Evolutionary conservation across 2,113 vertebrate genomes (phyloP).

Genomic region (Porphyrio hochstetteri): DNA sequence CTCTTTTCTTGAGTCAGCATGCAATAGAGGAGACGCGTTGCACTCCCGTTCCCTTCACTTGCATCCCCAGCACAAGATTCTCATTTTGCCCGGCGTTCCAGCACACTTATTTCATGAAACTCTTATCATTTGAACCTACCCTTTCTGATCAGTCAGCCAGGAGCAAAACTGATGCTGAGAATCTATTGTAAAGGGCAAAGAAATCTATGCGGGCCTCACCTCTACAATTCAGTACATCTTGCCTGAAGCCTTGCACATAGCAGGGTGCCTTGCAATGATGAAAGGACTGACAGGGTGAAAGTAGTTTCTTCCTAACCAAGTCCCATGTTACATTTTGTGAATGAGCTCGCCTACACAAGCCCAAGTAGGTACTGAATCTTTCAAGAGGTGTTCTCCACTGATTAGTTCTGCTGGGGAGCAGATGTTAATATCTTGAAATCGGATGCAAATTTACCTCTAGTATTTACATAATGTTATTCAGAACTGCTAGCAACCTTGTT

Average conservation of each 20-base stretch:
- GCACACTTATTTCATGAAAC: constrained; percentile 55
- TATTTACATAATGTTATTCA: neutral
- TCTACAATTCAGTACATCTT: neutral
- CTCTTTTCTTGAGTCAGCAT: constrained; percentile 9
- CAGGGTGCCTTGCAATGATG: neutral
- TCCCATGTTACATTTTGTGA: neutral
- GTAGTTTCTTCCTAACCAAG: neutral
- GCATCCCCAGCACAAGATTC: constrained; percentile 38
- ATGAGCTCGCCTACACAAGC: neutral
- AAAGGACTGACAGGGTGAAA: neutral
- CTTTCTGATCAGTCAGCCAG: constrained; percentile 51
- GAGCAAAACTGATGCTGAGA: constrained; percentile 19
- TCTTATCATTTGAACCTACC: constrained; percentile 8
- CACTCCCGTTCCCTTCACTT: constrained; percentile 37
- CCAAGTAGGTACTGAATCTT: neutral
- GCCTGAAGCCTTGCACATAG: constrained; percentile 14
- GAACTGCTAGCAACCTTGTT: neutral
- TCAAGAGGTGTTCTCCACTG: neutral
- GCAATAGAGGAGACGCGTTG: neutral
- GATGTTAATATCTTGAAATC: neutral
- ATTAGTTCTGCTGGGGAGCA: neutral
- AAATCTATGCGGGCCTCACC: constrained; percentile 32
- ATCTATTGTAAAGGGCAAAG: constrained; percentile 46
- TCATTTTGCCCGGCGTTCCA: constrained; percentile 12
- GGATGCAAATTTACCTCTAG: neutral